Conservation (phyloP, 2,113 vertebrate genomes). For the Lota lota region DNA sequence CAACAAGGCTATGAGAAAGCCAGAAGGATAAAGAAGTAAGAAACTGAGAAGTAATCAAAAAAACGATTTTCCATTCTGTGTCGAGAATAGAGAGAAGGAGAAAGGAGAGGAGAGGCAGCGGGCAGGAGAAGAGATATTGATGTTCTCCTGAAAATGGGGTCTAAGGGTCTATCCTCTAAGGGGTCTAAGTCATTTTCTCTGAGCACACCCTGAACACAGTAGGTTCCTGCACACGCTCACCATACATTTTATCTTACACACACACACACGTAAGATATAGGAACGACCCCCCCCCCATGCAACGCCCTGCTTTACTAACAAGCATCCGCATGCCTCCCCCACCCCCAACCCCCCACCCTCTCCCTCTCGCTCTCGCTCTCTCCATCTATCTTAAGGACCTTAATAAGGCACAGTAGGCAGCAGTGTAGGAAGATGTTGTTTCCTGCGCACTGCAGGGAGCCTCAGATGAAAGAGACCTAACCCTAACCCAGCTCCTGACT, state of each 20-base stretch:
- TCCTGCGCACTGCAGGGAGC: no score
- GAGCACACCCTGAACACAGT: neutral
- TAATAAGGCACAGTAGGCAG: constrained; percentile 43
- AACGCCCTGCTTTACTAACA: constrained; percentile 31
- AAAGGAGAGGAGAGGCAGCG: constrained; percentile 16
- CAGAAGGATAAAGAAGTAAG: no score
- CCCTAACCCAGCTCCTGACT: no score
- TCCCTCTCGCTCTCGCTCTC: constrained; percentile 3
- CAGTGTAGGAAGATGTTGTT: constrained; percentile 16
- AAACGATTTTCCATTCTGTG: no score
- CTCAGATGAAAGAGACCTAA: no score
- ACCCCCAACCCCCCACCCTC: neutral
- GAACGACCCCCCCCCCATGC: constrained; percentile 13
- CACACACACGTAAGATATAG: neutral
- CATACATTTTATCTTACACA: neutral
- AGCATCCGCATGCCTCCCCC: constrained; percentile 7
- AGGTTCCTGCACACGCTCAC: neutral
- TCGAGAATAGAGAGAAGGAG: constrained; percentile 3
- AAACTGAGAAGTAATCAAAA: no score
- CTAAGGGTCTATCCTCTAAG: constrained; percentile 4
- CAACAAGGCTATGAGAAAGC: no score
- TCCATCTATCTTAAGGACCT: constrained; percentile 21
- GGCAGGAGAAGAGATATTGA: neutral
- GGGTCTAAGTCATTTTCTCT: constrained; percentile 24
- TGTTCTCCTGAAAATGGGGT: constrained; percentile 9